Evolutionary conservation across 2,888 invertebrate species (phyloP), one percentile per base, ranked within the genome.

Genomic region (Boloria selene): DNA sequence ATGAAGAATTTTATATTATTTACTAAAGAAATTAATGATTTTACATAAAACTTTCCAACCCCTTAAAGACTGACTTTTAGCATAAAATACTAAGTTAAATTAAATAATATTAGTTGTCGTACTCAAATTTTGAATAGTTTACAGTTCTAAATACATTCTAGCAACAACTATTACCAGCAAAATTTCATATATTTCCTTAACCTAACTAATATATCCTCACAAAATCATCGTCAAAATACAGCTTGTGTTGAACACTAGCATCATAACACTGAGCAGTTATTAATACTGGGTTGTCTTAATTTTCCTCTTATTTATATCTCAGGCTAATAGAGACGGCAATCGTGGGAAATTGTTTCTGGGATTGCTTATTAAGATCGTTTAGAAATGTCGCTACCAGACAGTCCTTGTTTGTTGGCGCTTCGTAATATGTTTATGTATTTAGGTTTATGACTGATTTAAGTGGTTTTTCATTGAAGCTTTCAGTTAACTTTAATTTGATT

Each of bases 341-440:
- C 80, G 75, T 75, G 70, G 74, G 81, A 77, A 80, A 84, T 86
- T 84, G 84, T 85, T 85, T 84, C 82, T 76, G 76, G 80, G 81
- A 87, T 86, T 82, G 82, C 83, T 84, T 84, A 85, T 86, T 86
- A 83, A 76, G 75, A 74, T 66, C 64, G 65, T 68, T 67, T 70
- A 63, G 64, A 60, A 59, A 53, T 74, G 70, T 72, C 70, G 61
- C 63, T n/a, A 47, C 62, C 68, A 68, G 62, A 56, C 60, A 42
- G 59, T 38, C n/a, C 13, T 14, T 18, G n/a, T 14, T 59, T 59
- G 59, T 49, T 59, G 47, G 16, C 31, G 59, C 49, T 31, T 26
- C 14, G 16, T 56, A 22, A 22, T 22, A 45, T 56, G 56, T 56
- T 56, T 14, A 45, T 56, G 45, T 45, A 56, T 45, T 56, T 56